Percentiles rank a stretch among this genome's conserved stretches.
These are phyloP conservation scores for Indicator maculatus DNA, from an alignment of 2,113 vertebrate genomes.

Conservation along the genomic window DNA sequence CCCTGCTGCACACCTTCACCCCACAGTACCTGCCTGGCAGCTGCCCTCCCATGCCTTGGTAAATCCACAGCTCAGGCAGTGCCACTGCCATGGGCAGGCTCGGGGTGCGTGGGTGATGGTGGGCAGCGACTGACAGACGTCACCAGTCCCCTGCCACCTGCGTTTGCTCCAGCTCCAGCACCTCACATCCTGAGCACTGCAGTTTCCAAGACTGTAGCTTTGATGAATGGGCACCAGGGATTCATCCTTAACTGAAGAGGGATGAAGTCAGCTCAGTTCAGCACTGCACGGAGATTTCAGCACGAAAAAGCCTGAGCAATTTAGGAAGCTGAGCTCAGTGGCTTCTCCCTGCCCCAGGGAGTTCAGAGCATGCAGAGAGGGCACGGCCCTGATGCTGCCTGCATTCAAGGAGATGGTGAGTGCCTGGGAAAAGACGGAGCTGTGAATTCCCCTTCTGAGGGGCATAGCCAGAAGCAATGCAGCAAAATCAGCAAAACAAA, in stretches of 20 bases:
- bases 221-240: neutral
- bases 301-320: neutral
- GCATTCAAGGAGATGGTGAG: fast-evolving
- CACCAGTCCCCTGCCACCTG: neutral
- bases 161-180: fast-evolving
- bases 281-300: neutral
- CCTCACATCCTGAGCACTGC: neutral
- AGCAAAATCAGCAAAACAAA: neutral
- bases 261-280: neutral
- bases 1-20: too few species aligned
- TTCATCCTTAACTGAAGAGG: neutral
- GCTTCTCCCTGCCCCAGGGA: neutral
- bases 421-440: fast-evolving
- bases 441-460: neutral
- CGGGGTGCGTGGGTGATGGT: neutral
- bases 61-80: neutral
- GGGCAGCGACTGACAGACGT: neutral
- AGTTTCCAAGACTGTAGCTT: neutral
- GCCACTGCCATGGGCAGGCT: fast-evolving
- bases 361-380: fast-evolving
- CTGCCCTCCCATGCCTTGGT: fast-evolving
- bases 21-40: fast-evolving
- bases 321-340: neutral
- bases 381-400: neutral
- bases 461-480: neutral